Evolutionary conservation across 2,113 vertebrate genomes (phyloP).

Genomic region (Oxygymnocypris stewartii): DNA sequence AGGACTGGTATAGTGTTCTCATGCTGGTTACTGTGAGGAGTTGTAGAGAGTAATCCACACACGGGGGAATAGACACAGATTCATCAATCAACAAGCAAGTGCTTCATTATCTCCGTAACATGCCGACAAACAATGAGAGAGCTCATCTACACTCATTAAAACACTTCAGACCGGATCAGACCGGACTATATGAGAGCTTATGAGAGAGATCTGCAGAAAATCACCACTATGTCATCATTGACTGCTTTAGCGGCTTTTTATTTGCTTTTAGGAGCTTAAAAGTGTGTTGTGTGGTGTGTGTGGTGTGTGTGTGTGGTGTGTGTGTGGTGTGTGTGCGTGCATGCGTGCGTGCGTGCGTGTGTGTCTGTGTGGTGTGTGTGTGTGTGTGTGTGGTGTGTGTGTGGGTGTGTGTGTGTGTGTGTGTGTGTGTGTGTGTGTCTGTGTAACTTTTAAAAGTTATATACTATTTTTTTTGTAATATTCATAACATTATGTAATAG

Average conservation of each 20-base stretch:
- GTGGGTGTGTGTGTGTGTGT: too few relatives aligned
- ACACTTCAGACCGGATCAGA: slow-evolving; percentile 31
- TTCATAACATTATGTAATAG: too few relatives aligned
- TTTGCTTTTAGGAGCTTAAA: background rate
- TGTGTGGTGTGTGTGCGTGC: too few relatives aligned
- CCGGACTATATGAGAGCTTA: background rate
- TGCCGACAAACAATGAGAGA: slow-evolving; percentile 70
- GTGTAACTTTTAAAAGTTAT: background rate
- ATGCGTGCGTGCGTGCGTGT: too few relatives aligned
- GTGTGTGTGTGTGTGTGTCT: too few relatives aligned
- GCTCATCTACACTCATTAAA: slow-evolving; percentile 58
- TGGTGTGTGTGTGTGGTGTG: too few relatives aligned
- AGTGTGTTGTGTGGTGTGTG: too few relatives aligned
- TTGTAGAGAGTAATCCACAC: slow-evolving; percentile 66
- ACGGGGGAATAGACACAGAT: slow-evolving; percentile 68
- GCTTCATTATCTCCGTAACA: slow-evolving; percentile 74
- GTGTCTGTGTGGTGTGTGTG: too few relatives aligned
- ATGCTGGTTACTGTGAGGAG: slow-evolving; percentile 46
- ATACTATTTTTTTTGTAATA: too few relatives aligned
- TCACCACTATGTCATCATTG: background rate
- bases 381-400: too few relatives aligned
- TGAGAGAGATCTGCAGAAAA: background rate
- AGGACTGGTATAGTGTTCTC: background rate
- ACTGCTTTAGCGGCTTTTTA: background rate
- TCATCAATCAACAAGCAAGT: slow-evolving; percentile 73